These are phyloP conservation scores for Neotragus pygmaeus DNA, from an alignment of 2,113 vertebrate species.

Conservation along the genomic window DNA sequence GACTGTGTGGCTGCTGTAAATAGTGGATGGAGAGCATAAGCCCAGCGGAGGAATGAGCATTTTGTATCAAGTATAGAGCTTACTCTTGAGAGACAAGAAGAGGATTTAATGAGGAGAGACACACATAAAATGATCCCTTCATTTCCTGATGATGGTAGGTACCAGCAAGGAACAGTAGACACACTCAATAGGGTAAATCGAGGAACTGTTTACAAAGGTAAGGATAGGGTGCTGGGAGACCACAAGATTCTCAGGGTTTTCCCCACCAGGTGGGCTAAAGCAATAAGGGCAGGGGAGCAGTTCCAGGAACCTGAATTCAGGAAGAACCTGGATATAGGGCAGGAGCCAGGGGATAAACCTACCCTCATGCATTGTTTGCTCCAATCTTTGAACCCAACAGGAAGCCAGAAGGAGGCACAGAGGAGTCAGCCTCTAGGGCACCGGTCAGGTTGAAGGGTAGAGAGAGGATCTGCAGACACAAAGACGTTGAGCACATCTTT, in stretches of 20 bases:
- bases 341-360: background rate
- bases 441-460: background rate
- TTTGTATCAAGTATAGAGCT: rapidly evolving
- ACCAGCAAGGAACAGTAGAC: background rate
- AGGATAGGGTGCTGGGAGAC: background rate
- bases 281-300: background rate
- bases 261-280: background rate
- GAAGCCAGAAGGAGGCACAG: background rate
- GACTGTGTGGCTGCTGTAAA: rapidly evolving
- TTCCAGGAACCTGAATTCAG: background rate
- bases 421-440: background rate
- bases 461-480: background rate
- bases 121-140: background rate
- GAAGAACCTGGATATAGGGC: background rate
- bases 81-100: background rate
- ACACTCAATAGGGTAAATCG: background rate
- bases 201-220: background rate
- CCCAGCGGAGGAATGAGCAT: no score
- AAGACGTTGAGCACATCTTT: background rate
- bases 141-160: background rate
- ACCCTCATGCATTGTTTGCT: background rate
- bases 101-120: background rate
- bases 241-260: background rate
- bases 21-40: no score
- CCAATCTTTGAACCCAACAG: background rate